Base-by-base conservation (phyloP, 2,113 vertebrate species). In the Cheirogaleus medius region DNA sequence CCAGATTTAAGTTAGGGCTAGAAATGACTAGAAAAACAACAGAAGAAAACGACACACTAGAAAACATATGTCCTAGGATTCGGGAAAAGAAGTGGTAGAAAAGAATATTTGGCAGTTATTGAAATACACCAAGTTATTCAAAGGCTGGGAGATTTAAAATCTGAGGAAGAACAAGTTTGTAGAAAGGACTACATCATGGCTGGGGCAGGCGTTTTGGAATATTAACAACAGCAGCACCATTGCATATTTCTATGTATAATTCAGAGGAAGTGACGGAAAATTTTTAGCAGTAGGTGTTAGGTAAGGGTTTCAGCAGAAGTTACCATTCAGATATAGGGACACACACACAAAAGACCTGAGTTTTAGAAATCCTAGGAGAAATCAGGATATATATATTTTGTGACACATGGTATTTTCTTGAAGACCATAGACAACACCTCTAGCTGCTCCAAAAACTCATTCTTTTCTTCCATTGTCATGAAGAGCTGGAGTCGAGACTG, bases 211-310 rank as follows among this genome's bases (percentile, higher is more conserved):
- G 47, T 39, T 73, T 66, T 68, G 56, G 32, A 76, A 63, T 94
- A 90, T 56, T 92, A 95, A 83, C 23, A 76, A 15, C n/a, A 71
- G 76, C 12, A 92, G 32, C 42, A 12, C 58, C 17, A 44, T 56
- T 91, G 74, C 32, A 93, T 68, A 93, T 76, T 82, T 81, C 66
- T 91, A 68, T 95, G 88, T 91, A 95, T 93, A 85, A 90, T 93
- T 94, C n/a, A 87, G 73, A 96, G 39, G 4, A 68, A 78, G 42
- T 63, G 18, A 63, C 2, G 34, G 23, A 54, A 52, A 63, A 76
- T 8, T 37, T 77, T 89, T 25, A 93, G 37, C 47, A 66, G 21
- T 76, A 64, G 34, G 44, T 52, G 60, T 76, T 81, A 81, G 49
- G 87, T 87, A 92, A 80, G 39, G n/a, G 10, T 74, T 88, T 83